Conservation (phyloP, 2,888 invertebrate species). For the Alcis repandata region DNA sequence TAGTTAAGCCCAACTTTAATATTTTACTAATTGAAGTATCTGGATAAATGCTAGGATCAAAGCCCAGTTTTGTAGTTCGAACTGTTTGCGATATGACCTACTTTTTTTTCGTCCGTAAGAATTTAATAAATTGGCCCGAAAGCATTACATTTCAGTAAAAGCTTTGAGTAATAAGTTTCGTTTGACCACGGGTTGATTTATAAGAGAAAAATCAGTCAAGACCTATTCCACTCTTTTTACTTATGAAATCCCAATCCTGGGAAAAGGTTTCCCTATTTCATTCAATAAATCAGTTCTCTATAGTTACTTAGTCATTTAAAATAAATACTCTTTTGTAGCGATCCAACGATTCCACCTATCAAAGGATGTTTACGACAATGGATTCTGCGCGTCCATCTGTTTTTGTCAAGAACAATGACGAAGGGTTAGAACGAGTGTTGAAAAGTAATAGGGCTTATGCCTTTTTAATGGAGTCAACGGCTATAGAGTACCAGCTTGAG, state of each 20-base stretch:
- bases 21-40: too few relatives aligned
- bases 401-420: constrained; percentile 93
- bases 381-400: constrained; percentile 93
- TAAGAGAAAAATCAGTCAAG: too few relatives aligned
- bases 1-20: too few relatives aligned
- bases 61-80: too few relatives aligned
- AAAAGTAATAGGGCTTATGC: constrained; percentile 94
- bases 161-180: not conserved
- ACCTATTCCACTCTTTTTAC: too few relatives aligned
- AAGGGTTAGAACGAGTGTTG: constrained; percentile 94
- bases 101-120: not conserved
- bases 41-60: too few relatives aligned
- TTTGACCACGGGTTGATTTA: not conserved
- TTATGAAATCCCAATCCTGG: too few relatives aligned
- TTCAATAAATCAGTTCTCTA: too few relatives aligned
- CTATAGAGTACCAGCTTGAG: constrained; percentile 96
- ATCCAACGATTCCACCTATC: constrained; percentile 95
- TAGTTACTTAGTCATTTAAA: too few relatives aligned
- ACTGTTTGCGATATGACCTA: not conserved
- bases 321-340: constrained; percentile 82
- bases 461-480: constrained; percentile 98
- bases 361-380: constrained; percentile 97
- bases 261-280: too few relatives aligned
- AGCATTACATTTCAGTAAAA: not conserved
- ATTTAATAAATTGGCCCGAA: not conserved